These are phyloP conservation scores for Acanthosepion lycidas DNA, from an alignment of 2,888 invertebrate species.

Conservation along the genomic window DNA sequence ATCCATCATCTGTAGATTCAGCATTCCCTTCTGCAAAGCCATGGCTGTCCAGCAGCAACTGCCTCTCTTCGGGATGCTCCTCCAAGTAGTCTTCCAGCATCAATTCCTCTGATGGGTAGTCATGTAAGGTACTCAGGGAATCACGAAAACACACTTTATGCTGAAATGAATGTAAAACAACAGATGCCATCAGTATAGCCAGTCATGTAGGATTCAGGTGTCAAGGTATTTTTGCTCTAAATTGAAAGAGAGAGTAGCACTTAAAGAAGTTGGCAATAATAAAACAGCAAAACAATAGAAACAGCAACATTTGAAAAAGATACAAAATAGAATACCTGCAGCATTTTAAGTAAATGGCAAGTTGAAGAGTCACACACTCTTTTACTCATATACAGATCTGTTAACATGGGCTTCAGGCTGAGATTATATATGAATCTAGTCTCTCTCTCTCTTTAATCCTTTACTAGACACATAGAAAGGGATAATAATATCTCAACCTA, in stretches of 20 bases:
- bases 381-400: background rate
- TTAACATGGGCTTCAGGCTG: background rate
- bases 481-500: background rate
- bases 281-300: background rate
- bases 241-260: background rate
- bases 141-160: conserved; percentile 92
- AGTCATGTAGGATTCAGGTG: background rate
- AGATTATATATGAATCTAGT: background rate
- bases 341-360: background rate
- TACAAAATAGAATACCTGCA: background rate
- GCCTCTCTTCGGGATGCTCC: conserved; percentile 63
- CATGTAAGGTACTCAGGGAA: conserved; percentile 88
- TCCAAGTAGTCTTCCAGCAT: conserved; percentile 75
- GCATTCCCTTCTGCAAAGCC: conserved; percentile 41
- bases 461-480: background rate
- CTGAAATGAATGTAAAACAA: conserved; percentile 78
- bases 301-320: background rate
- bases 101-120: conserved; percentile 93
- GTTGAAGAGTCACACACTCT: background rate
- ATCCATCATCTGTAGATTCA: conserved; percentile 57
- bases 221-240: background rate
- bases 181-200: background rate
- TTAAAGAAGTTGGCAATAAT: background rate
- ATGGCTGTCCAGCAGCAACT: conserved; percentile 52
- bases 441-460: background rate